Evolutionary conservation across 2,888 invertebrate genomes (phyloP).

Genomic region (Eilema caniola): DNA sequence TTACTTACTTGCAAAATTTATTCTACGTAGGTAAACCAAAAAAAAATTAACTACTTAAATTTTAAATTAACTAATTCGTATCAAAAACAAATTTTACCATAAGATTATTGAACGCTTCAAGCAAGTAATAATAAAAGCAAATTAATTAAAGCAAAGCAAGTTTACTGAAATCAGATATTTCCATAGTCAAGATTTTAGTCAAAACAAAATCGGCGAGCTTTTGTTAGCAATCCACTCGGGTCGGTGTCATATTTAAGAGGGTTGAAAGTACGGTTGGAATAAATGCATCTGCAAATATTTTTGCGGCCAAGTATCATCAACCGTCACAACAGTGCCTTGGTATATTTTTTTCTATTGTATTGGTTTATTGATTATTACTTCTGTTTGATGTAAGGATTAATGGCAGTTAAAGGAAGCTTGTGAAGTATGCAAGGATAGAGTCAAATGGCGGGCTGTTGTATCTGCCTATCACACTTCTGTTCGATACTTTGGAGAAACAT

Average conservation of each 20-base stretch:
- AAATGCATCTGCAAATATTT: slow-evolving; percentile 39
- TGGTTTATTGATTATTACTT: background rate
- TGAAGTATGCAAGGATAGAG: too few relatives aligned
- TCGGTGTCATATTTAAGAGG: slow-evolving; percentile 80
- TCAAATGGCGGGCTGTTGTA: too few relatives aligned
- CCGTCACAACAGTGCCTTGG: too few relatives aligned
- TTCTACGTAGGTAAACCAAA: too few relatives aligned
- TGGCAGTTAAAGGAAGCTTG: too few relatives aligned
- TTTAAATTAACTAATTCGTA: too few relatives aligned
- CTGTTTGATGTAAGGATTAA: background rate
- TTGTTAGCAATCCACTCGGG: slow-evolving; percentile 82
- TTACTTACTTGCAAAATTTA: too few relatives aligned
- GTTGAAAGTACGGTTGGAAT: slow-evolving; percentile 66
- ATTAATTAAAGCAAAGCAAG: slow-evolving; percentile 74
- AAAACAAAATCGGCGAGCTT: slow-evolving; percentile 84
- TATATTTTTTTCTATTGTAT: background rate
- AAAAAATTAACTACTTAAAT: too few relatives aligned
- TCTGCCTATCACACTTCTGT: background rate
- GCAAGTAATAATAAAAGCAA: slow-evolving; percentile 44
- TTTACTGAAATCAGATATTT: slow-evolving; percentile 77
- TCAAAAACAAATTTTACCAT: too few relatives aligned
- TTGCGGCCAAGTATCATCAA: slow-evolving; percentile 6
- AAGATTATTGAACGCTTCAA: slow-evolving; percentile 24
- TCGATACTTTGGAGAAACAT: background rate
- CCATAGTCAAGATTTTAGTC: slow-evolving; percentile 77